phyloP scores from a whole-genome alignment of 2,888 invertebrate genomes.

The Patella caerulea region DNA sequence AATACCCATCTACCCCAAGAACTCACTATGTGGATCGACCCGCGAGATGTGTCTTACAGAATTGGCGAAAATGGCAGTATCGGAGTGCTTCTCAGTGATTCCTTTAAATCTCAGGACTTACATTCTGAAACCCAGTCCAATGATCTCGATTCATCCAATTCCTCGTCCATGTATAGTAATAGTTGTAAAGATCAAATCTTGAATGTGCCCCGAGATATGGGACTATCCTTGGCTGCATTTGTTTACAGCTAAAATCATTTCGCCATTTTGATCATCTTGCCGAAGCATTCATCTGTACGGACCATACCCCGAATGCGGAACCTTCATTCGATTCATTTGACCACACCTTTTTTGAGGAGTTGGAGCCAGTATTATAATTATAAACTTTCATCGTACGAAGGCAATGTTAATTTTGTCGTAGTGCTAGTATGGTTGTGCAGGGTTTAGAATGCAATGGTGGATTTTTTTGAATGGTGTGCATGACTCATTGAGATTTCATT shows the following conservation, averaged over 20 bases:
- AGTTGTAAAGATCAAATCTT: slow-evolving; percentile 7
- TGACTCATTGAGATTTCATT: not conserved
- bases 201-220: slow-evolving; percentile 10
- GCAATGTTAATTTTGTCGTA: slow-evolving; percentile 6
- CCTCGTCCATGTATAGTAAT: slow-evolving; percentile 7
- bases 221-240: slow-evolving; percentile 37
- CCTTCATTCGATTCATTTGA: slow-evolving; percentile 12
- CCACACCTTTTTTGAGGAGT: slow-evolving; percentile 6
- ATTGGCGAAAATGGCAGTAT: slow-evolving; percentile 79
- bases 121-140: slow-evolving; percentile 29
- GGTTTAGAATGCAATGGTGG: slow-evolving; percentile 5
- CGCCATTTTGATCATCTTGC: slow-evolving; percentile 8
- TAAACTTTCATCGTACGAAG: slow-evolving; percentile 3
- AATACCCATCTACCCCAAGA: slow-evolving; percentile 77
- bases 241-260: slow-evolving; percentile 39
- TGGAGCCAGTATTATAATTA: not conserved
- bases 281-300: slow-evolving; percentile 2
- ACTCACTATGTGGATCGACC: slow-evolving; percentile 85
- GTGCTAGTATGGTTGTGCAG: slow-evolving; percentile 13
- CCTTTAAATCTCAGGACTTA: slow-evolving; percentile 11
- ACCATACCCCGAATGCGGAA: slow-evolving; percentile 1
- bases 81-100: slow-evolving; percentile 75
- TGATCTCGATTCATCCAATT: slow-evolving; percentile 5
- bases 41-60: slow-evolving; percentile 80
- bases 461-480: slow-evolving; percentile 10